Conservation (phyloP, 2,888 invertebrate genomes). For the Boloria selene region DNA sequence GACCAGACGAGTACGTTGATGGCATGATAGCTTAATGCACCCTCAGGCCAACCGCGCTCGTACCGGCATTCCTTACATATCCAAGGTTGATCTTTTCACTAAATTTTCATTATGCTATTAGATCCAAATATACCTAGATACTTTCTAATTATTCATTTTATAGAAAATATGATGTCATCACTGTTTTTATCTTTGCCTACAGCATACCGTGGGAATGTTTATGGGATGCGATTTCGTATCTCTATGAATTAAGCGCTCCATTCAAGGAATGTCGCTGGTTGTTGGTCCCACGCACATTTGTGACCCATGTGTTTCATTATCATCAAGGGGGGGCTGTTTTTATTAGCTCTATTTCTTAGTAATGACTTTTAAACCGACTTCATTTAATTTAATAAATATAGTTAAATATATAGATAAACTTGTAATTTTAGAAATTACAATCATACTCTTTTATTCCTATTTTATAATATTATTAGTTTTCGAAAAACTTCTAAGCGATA, state of each 20-base stretch:
- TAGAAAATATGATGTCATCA: slow-evolving; percentile 23
- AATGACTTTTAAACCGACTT: slow-evolving; percentile 1
- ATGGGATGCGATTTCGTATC: slow-evolving; percentile 59
- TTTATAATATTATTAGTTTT: too few relatives aligned
- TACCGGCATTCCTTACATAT: slow-evolving; percentile 54
- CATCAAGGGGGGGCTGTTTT: slow-evolving; percentile 11
- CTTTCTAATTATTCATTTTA: slow-evolving; percentile 15
- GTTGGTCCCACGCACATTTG: slow-evolving; percentile 71
- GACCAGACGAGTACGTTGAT: slow-evolving; percentile 67
- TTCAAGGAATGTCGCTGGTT: slow-evolving; percentile 60
- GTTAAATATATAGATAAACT: not conserved
- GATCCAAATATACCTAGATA: slow-evolving; percentile 10
- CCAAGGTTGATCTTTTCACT: slow-evolving; percentile 52
- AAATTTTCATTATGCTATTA: slow-evolving; percentile 25
- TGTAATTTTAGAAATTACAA: too few relatives aligned
- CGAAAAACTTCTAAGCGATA: too few relatives aligned
- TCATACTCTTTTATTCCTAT: too few relatives aligned
- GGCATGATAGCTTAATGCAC: slow-evolving; percentile 73
- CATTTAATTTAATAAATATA: not conserved
- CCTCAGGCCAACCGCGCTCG: slow-evolving; percentile 50
- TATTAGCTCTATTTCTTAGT: slow-evolving; percentile 19
- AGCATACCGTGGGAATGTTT: slow-evolving; percentile 68
- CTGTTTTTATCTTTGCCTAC: slow-evolving; percentile 57
- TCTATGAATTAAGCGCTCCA: slow-evolving; percentile 57
- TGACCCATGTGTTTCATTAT: slow-evolving; percentile 59